Evolutionary conservation across 2,797 vertebrate species (phyloP), one percentile per base, ranked within the genome.

Genomic region (Acanthurus leucopareius): DNA sequence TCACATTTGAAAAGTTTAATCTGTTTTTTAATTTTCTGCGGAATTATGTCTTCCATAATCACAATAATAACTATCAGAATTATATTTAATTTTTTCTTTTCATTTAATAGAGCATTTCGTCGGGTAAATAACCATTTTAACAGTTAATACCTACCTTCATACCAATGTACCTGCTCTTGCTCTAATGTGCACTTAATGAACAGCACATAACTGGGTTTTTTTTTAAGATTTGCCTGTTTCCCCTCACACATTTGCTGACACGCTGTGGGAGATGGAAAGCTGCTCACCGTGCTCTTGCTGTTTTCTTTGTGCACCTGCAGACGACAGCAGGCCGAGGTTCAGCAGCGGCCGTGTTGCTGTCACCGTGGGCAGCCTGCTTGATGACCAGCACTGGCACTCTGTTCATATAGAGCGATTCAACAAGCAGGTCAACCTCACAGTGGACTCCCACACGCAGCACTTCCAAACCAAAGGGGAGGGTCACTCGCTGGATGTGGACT

Each of bases 371-470:
- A 99, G 97, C 53, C 96, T 99, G 69, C 91, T 99, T 78, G 98
- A 99, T 25, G 98, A 99, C 88, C 97, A 98, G 79, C 97, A 98
- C 74, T 99, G 98, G 98, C 98, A 99, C 80, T 96, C 96, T 0
- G 97, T 99, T 63, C 95, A 97, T 54, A 95, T 99, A 0, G 98
- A 99, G 82, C 96, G 98, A 28, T 98, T 97, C 88, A 98, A 97
- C 95, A 98, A 96, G 89, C 97, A 97, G 86, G 97, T 98, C 63
- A 99, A 99, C 93, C 97, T 99, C 91, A 98, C 97, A 0, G 96
- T 99, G 90, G 98, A 99, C 90, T 93, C 94, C 69, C 92, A 98
- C 88, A 97, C 96, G 0, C 97, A 97, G 73, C 97, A 97, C 84
- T 97, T 99, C 88, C 96, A 97, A 52, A 97, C 96, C 3, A 96